phyloP scores from a whole-genome alignment of 2,888 invertebrate species.

The Cepaea hortensis region DNA sequence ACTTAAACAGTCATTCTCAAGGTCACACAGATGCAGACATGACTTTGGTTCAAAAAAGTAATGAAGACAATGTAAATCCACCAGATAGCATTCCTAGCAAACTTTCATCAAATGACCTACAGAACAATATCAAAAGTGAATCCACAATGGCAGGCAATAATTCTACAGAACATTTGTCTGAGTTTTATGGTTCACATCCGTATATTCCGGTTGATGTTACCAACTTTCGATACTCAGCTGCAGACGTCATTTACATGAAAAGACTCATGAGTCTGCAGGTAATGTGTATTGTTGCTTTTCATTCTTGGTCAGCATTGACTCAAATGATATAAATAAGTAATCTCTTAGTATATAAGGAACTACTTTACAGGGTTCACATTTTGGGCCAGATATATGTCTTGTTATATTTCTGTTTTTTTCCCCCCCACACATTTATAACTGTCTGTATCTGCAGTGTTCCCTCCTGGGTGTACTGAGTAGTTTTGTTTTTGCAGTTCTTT shows the following conservation, averaged over 20 bases:
- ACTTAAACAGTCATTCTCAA: slow-evolving; percentile 33
- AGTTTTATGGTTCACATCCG: not conserved
- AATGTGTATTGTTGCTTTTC: not conserved
- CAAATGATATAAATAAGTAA: no score
- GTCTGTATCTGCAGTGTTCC: no score
- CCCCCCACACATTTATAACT: no score
- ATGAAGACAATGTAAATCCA: not conserved
- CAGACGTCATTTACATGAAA: slow-evolving; percentile 51
- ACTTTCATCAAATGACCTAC: not conserved
- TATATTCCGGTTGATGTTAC: slow-evolving; percentile 30
- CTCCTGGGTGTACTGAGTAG: not conserved
- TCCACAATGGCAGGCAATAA: not conserved
- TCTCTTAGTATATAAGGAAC: no score
- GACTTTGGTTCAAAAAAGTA: slow-evolving; percentile 8
- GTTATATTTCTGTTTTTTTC: no score
- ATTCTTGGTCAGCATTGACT: no score
- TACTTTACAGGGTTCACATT: no score
- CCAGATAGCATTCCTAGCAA: not conserved
- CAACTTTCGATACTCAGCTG: slow-evolving; percentile 45
- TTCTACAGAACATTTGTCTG: not conserved
- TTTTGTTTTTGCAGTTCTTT: not conserved
- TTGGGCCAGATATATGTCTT: no score
- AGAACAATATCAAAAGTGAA: not conserved
- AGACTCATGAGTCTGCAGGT: slow-evolving; percentile 54
- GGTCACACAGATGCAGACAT: slow-evolving; percentile 13